Conservation (phyloP, 2,113 vertebrate genomes). For the Polypterus bichir region DNA sequence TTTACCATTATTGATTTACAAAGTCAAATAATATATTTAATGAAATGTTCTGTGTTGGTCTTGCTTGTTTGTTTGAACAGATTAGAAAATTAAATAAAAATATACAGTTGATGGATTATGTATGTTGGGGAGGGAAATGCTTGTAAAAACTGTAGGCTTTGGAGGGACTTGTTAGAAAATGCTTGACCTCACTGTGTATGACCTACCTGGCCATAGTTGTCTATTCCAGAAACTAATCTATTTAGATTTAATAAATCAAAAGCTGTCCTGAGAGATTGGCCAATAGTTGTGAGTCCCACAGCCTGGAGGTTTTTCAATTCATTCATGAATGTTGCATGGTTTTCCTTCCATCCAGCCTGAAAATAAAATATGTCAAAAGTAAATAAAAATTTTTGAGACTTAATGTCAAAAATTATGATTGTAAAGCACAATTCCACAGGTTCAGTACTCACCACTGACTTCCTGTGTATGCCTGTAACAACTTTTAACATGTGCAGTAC, state of each 20-base stretch:
- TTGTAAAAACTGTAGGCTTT: conserved; percentile 36
- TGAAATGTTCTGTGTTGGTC: too few relatives aligned
- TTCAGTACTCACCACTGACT: too few relatives aligned
- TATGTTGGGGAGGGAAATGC: conserved; percentile 34
- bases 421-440: too few relatives aligned
- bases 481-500: too few relatives aligned
- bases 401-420: too few relatives aligned
- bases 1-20: too few relatives aligned
- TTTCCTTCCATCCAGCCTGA: conserved; percentile 89
- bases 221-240: conserved; percentile 97
- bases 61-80: too few relatives aligned
- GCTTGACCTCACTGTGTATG: conserved; percentile 34
- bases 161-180: conserved; percentile 4
- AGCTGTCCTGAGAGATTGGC: conserved; percentile 85
- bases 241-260: conserved; percentile 98
- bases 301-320: conserved; percentile 92
- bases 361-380: conserved; percentile 12
- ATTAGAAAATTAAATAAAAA: too few relatives aligned
- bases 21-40: too few relatives aligned
- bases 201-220: conserved; percentile 98
- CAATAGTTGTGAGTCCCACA: conserved; percentile 79
- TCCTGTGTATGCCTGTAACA: too few relatives aligned
- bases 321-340: conserved; percentile 90
- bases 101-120: too few relatives aligned
- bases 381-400: too few relatives aligned